phyloP scores from a whole-genome alignment of 2,888 invertebrate genomes.

The Cantharis rufa region DNA sequence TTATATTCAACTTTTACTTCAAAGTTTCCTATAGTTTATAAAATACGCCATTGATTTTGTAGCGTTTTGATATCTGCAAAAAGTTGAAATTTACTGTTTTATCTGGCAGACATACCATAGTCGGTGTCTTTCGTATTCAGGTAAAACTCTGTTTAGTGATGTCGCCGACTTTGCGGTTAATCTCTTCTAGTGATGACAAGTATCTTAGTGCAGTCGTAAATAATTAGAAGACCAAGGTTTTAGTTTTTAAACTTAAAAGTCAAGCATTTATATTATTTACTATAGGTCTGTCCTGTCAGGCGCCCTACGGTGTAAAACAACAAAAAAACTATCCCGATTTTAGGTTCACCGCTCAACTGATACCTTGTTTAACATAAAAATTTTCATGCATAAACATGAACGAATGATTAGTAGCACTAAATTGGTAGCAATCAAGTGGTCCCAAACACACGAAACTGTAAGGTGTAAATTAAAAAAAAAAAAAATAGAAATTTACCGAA shows the following conservation, averaged over 20 bases:
- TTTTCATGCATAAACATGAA: not conserved
- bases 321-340: not conserved
- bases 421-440: not conserved
- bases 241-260: slow-evolving; percentile 20
- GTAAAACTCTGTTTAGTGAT: slow-evolving; percentile 8
- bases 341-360: not conserved
- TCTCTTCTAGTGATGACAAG: slow-evolving; percentile 27
- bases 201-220: slow-evolving; percentile 19
- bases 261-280: slow-evolving; percentile 8
- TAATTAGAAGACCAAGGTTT: slow-evolving; percentile 18
- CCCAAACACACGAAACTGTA: not conserved
- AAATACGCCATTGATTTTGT: not conserved
- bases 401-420: not conserved
- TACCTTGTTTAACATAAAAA: not conserved
- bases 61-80: not conserved
- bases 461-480: not conserved
- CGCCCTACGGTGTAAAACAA: slow-evolving; percentile 13
- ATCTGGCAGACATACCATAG: not conserved
- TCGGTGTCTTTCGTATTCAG: slow-evolving; percentile 2
- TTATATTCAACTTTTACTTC: not conserved
- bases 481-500: not conserved
- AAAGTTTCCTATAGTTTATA: not conserved
- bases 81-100: not conserved
- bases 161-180: slow-evolving; percentile 28
- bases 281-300: slow-evolving; percentile 10